Conservation (phyloP, 2,797 vertebrate species). For the Yasuhikotakia modesta region DNA sequence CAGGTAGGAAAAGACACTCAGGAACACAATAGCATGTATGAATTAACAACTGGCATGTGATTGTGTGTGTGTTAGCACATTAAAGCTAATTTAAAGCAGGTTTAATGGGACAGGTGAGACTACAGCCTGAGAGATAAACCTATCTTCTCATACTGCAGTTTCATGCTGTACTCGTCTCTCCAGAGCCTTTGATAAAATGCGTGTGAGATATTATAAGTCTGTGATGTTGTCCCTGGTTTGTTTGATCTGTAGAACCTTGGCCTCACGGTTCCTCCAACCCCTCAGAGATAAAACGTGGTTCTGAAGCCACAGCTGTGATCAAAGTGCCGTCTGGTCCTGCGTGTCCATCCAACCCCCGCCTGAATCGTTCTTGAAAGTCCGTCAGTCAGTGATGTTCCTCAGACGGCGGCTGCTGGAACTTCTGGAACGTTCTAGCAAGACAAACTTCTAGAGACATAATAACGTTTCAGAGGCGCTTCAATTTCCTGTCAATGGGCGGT, state of each 20-base stretch:
- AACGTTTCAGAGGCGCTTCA: not conserved
- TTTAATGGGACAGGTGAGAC: constrained; percentile 16
- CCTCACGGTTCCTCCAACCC: not conserved
- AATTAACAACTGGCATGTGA: constrained; percentile 3
- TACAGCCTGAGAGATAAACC: constrained; percentile 4
- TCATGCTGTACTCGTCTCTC: constrained; percentile 5
- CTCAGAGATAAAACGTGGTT: constrained; percentile 25
- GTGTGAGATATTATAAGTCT: not conserved
- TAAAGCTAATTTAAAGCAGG: constrained; percentile 16
- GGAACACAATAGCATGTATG: too few relatives aligned
- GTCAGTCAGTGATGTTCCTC: not conserved
- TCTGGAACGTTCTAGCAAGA: not conserved
- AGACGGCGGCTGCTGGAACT: not conserved
- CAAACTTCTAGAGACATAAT: not conserved
- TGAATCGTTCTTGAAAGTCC: not conserved
- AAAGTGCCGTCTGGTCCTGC: constrained; percentile 19
- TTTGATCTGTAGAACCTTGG: constrained; percentile 27
- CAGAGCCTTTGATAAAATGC: constrained; percentile 18
- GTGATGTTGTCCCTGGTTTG: constrained; percentile 19
- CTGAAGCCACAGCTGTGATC: constrained; percentile 22
- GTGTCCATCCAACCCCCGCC: not conserved
- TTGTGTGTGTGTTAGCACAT: constrained; percentile 31
- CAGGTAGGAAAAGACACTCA: too few relatives aligned
- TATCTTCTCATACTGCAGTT: constrained; percentile 2
- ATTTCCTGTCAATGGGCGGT: not conserved